Conservation (phyloP, 2,888 invertebrate genomes). For the Parnassius smintheus region DNA sequence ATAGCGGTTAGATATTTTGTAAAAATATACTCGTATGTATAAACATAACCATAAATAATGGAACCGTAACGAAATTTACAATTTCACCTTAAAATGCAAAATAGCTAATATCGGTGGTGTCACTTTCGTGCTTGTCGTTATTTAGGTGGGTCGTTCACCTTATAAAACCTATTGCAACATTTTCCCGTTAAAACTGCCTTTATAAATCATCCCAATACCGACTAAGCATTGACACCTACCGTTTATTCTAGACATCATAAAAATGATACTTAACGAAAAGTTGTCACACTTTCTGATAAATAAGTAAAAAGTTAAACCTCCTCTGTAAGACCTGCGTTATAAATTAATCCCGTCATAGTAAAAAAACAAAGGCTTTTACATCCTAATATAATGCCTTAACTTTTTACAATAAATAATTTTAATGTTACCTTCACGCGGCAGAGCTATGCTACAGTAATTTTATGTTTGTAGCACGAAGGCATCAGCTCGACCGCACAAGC, state of each 20-base stretch:
- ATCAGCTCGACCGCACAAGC: no score
- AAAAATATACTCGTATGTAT: conserved; percentile 1
- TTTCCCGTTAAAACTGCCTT: conserved; percentile 31
- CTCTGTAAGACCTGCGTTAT: no score
- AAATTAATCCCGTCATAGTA: no score
- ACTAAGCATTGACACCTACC: conserved; percentile 15
- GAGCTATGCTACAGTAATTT: no score
- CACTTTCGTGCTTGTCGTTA: conserved; percentile 28
- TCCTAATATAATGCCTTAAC: no score
- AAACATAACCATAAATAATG: conserved; percentile 44
- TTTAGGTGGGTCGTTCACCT: conserved; percentile 37
- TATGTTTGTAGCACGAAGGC: no score
- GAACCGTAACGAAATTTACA: conserved; percentile 39
- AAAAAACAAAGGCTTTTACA: no score
- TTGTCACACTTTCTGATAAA: conserved; percentile 16
- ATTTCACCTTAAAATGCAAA: conserved; percentile 44
- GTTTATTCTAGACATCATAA: conserved; percentile 19
- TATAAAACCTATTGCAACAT: conserved; percentile 23
- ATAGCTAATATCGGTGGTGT: conserved; percentile 39
- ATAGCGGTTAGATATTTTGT: neutral
- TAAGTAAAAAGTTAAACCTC: neutral
- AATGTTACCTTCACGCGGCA: no score
- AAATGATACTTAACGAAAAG: conserved; percentile 16
- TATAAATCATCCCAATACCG: conserved; percentile 23
- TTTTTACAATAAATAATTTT: no score